Conservation (phyloP, 1,140 invertebrate species). For the Hylaeus anthracinus region DNA sequence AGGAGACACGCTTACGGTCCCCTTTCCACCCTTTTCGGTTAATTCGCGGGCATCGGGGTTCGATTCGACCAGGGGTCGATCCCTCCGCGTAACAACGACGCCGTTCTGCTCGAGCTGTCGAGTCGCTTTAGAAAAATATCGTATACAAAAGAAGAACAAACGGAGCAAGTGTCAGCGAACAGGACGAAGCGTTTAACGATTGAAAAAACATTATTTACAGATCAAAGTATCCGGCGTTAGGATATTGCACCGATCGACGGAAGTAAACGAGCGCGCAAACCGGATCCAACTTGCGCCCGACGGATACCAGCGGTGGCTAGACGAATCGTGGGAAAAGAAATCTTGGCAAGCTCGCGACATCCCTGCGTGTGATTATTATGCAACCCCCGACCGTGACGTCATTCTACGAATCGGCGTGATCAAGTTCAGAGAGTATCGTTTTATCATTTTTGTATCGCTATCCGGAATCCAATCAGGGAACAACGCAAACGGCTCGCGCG, state of each 20-base stretch:
- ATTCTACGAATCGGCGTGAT: conserved; percentile 1
- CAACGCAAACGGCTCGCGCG: conserved; percentile 20
- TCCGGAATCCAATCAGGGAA: background rate
- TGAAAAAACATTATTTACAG: conserved; percentile 45
- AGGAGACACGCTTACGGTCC: background rate
- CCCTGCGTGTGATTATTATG: background rate
- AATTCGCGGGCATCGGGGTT: background rate
- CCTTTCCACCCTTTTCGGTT: conserved; percentile 11
- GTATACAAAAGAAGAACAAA: conserved; percentile 15
- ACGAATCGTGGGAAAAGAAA: conserved; percentile 1
- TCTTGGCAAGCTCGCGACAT: conserved; percentile 48
- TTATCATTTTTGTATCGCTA: background rate
- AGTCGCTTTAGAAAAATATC: background rate
- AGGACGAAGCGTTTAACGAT: conserved; percentile 44
- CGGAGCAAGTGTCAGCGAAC: conserved; percentile 22
- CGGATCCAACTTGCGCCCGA: conserved; percentile 5
- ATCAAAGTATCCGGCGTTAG: background rate
- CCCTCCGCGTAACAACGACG: conserved; percentile 6
- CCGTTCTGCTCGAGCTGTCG: conserved; percentile 12
- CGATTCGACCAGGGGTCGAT: conserved; percentile 2
- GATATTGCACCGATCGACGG: conserved; percentile 4
- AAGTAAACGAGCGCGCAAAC: background rate
- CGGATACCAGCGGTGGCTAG: background rate
- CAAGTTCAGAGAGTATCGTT: background rate
- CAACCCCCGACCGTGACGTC: conserved; percentile 3